Base-by-base conservation (phyloP, 1,140 invertebrate species). In the Acromyrmex heyeri region DNA sequence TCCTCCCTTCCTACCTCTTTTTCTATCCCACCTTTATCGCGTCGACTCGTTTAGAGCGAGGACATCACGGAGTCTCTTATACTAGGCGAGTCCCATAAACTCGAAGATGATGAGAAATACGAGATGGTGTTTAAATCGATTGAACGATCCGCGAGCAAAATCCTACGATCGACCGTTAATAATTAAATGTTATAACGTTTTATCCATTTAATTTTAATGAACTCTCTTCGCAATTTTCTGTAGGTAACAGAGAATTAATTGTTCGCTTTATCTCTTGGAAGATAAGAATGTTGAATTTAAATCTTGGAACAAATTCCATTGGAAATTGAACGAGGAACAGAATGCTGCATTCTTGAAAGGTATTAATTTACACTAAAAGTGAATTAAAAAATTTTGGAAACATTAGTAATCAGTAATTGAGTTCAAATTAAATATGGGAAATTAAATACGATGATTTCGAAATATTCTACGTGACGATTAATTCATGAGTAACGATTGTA, bases 1-100 rank as follows among this genome's bases (percentile, higher is more conserved):
- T 73, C 55, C 67, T 12, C 48, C 38, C 7, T 48, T 44, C 3
- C 53, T 24, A 50, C 27, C 85, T 73, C 72, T 61, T 61, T 73
- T 64, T 82, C 59, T 73, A 69, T 64, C 64, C 38, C 57, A 67
- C 14, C 44, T 62, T 55, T 34, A 59, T 70, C 62, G 30, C 61
- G 70, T 44, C 62, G 57, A n/a, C 77, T 82, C 78, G 44, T 86
- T 88, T 79, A 86, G 89, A 86, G 72, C 90, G 70, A 82, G 78
- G 64, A 86, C 86, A 86, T 77, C 86, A 67, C 65, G 72, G 77
- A 79, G 75, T 85, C 83, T 57, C 72, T 87, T 83, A 83, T 14
- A 34, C 44, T 79, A 53, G 69, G 34, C 53, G 67, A 67, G 55
- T 61, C 67, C 50, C 59, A 88, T 72, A 44, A 77, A 65, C 24